phyloP scores from a whole-genome alignment of 2,888 invertebrate genomes.

The Linnaemya tessellans region DNA sequence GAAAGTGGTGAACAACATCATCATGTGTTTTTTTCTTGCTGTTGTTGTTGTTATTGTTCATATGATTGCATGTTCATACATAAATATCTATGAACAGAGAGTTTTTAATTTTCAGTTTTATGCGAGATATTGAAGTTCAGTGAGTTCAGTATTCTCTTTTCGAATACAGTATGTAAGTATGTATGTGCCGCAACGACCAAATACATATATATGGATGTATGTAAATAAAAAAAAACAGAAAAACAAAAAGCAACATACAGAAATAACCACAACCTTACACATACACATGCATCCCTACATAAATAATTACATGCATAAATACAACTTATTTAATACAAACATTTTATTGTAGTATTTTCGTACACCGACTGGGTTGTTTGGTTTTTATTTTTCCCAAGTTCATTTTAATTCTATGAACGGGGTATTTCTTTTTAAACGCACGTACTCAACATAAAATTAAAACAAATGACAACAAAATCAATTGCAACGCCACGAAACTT shows the following conservation, averaged over 20 bases:
- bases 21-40: not conserved
- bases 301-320: constrained; percentile 8
- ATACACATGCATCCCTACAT: not conserved
- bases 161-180: not conserved
- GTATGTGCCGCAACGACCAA: constrained; percentile 23
- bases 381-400: constrained; percentile 62
- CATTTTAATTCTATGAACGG: constrained; percentile 64
- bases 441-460: constrained; percentile 63
- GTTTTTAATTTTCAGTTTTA: constrained; percentile 38
- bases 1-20: constrained; percentile 54
- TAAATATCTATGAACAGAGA: constrained; percentile 34
- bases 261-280: constrained; percentile 34
- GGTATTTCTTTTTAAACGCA: constrained; percentile 52
- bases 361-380: constrained; percentile 33
- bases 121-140: constrained; percentile 60
- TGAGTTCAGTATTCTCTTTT: constrained; percentile 57
- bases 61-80: not conserved
- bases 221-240: not conserved
- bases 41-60: too few relatives aligned
- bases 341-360: constrained; percentile 40
- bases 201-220: not conserved
- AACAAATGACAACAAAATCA: constrained; percentile 56
- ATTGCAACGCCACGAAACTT: constrained; percentile 49
- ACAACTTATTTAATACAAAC: constrained; percentile 30
- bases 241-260: constrained; percentile 26